Evolutionary conservation across 2,797 vertebrate species (phyloP).

Genomic region (Acanthis flammea): DNA sequence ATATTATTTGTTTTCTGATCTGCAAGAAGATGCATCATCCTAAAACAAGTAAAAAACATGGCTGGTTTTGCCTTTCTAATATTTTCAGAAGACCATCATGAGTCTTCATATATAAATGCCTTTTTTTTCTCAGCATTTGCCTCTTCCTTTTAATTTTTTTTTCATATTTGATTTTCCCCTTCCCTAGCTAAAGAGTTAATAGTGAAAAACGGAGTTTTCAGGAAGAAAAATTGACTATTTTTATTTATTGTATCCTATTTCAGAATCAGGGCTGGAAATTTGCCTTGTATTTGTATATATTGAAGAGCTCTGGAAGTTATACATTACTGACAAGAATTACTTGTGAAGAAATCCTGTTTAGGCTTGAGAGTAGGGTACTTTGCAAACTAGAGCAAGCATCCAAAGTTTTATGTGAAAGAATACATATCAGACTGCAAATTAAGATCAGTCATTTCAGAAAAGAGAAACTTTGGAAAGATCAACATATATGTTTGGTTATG

Average conservation of each 20-base stretch:
- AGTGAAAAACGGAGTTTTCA: background rate
- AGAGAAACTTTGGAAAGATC: background rate
- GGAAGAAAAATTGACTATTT: background rate
- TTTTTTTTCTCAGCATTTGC: background rate
- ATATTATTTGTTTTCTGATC: background rate
- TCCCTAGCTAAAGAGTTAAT: background rate
- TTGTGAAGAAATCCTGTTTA: background rate
- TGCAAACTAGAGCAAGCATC: background rate
- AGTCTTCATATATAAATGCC: background rate
- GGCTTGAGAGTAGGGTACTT: accelerated
- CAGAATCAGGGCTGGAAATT: background rate
- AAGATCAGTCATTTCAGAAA: background rate
- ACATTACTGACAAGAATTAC: background rate
- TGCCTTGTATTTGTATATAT: background rate
- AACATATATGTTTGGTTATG: background rate
- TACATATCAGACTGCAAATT: background rate
- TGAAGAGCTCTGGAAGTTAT: background rate
- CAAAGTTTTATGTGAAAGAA: background rate
- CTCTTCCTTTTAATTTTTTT: background rate
- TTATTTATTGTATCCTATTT: background rate
- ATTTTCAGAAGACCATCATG: background rate
- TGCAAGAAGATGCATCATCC: background rate
- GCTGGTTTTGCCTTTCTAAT: background rate
- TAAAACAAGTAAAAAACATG: background rate
- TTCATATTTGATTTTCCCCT: background rate